Base-by-base conservation (phyloP, 2,113 vertebrate species). In the Oxygymnocypris stewartii region DNA sequence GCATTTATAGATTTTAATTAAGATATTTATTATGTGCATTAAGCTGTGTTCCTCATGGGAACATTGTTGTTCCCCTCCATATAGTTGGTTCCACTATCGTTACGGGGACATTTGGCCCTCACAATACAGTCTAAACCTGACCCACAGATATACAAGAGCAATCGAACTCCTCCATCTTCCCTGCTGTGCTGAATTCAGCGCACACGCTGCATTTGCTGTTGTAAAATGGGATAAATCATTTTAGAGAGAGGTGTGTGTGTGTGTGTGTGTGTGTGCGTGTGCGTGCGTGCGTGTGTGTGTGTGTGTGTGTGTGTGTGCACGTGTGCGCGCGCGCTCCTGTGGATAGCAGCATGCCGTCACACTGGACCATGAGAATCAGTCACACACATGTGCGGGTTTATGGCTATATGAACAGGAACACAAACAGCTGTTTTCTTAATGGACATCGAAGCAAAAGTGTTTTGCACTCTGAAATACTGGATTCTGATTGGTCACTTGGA, bases 141-240 rank as follows among this genome's bases (percentile, higher is more conserved):
- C 83, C 18, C 71, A 76, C 69, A n/a, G 37, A 84, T 28, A 35
- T 54, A 51, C 25, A 16, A n/a, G 47, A n/a, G n/a, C 23, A 73
- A 71, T 28, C 63, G 0, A 31, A 51, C 67, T 65, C 9, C 44
- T 47, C 51, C 40, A 82, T 63, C 81, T 63, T 71, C 82, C 73
- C 84, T 42, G 57, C n/a, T 79, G 79, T 84, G 82, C 63, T 82
- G n/a, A 28, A 75, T 65, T 51, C 67, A 47, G 35, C 69, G 47
- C 71, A 84, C 78, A 42, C 63, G 49, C 18, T 23, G 25, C 78
- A 47, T 69, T 73, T 81, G 59, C 67, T 86, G 54, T 76, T 83
- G 40, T 71, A 80, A 84, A 84, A 85, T 80, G 76, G 79, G 65
- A 74, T 79, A 63, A 54, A 73, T 80, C 16, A 54, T 42, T 37